These are phyloP conservation scores for Drosophila pseudoobscura DNA, from an alignment of 1,140 invertebrate species.

Conservation along the genomic window DNA sequence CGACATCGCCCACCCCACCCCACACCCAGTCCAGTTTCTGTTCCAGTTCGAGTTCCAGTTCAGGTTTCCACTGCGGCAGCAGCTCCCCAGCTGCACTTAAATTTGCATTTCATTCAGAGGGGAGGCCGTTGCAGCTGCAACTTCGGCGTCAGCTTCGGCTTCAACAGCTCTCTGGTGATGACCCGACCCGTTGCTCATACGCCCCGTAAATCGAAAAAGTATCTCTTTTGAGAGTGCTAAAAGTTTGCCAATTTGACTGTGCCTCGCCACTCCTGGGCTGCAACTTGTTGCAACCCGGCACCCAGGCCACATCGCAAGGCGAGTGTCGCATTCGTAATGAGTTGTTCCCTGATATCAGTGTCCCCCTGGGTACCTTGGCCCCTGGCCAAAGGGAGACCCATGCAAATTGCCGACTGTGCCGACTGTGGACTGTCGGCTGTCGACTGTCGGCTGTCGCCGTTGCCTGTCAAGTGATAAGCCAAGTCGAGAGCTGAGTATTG, in stretches of 20 bases:
- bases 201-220: constrained; percentile 58
- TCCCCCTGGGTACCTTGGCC: constrained; percentile 11
- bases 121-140: constrained; percentile 32
- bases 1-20: constrained; percentile 1
- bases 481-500: constrained; percentile 36
- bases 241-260: constrained; percentile 72
- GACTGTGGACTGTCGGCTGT: background rate
- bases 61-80: constrained; percentile 29
- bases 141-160: constrained; percentile 21
- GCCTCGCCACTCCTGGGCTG: constrained; percentile 3
- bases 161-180: constrained; percentile 25
- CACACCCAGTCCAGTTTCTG: constrained; percentile 20
- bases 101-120: constrained; percentile 64
- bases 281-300: constrained; percentile 49
- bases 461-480: constrained; percentile 51
- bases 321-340: constrained; percentile 72
- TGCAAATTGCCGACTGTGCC: constrained; percentile 54
- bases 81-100: constrained; percentile 48
- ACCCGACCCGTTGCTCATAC: constrained; percentile 48
- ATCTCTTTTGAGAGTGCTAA: constrained; percentile 60
- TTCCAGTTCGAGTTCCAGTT: constrained; percentile 33
- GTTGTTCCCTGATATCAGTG: constrained; percentile 22
- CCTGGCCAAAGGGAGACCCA: background rate
- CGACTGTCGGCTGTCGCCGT: background rate
- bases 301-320: constrained; percentile 14